These are phyloP conservation scores for Pyxicephalus adspersus DNA, from an alignment of 2,113 vertebrate genomes.

Conservation along the genomic window DNA sequence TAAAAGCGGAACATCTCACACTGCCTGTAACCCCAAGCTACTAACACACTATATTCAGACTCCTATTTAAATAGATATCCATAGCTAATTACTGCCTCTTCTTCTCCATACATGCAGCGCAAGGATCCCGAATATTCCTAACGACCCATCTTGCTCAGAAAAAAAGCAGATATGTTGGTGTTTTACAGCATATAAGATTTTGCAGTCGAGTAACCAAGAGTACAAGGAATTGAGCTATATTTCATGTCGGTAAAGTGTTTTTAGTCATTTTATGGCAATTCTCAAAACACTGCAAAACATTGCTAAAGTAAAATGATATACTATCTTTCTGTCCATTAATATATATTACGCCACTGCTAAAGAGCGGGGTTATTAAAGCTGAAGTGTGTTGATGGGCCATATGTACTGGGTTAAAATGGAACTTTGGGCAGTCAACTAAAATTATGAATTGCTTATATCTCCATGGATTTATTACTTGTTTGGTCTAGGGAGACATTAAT, in stretches of 20 bases:
- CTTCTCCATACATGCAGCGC: background rate
- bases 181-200: background rate
- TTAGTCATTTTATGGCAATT: background rate
- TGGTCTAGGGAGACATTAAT: too few relatives aligned
- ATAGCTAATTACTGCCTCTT: slow-evolving; percentile 10
- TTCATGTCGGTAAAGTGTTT: background rate
- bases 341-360: background rate
- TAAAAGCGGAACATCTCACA: slow-evolving; percentile 29
- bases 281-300: background rate
- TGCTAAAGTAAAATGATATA: background rate
- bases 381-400: too few relatives aligned
- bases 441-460: too few relatives aligned
- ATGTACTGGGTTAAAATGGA: too few relatives aligned
- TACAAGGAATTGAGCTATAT: background rate
- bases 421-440: too few relatives aligned
- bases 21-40: slow-evolving; percentile 26
- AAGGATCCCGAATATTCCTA: background rate
- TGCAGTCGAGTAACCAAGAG: background rate
- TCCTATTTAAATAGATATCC: slow-evolving; percentile 48
- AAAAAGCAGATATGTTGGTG: background rate
- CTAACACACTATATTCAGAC: background rate
- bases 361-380: too few relatives aligned
- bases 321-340: background rate
- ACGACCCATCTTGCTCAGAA: background rate
- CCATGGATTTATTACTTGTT: too few relatives aligned